Evolutionary conservation across 2,888 invertebrate genomes (phyloP).

Genomic region (Lasioglossum leucozonium): DNA sequence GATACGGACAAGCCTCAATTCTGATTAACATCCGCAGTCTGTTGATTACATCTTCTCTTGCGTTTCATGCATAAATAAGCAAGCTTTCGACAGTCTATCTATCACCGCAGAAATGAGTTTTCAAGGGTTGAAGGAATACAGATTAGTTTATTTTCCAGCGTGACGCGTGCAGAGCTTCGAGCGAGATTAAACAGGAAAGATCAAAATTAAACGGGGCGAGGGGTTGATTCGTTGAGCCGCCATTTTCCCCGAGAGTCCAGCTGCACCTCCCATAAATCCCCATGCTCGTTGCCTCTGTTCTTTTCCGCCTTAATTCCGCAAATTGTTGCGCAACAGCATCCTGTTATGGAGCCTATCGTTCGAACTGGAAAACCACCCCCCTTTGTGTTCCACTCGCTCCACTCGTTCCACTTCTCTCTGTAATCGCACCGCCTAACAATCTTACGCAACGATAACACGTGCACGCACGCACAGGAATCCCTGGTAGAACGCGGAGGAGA

Average conservation of each 20-base stretch:
- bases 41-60: neutral
- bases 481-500: constrained; percentile 11
- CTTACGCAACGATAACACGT: constrained; percentile 3
- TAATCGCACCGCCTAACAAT: neutral
- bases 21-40: neutral
- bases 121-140: neutral
- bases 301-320: neutral
- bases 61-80: neutral
- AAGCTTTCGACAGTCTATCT: neutral
- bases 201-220: neutral
- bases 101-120: neutral
- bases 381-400: neutral
- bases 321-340: neutral
- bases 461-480: constrained; percentile 9
- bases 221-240: neutral
- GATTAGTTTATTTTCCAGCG: neutral
- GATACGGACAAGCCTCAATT: no score
- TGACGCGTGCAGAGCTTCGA: neutral
- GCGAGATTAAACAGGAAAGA: constrained; percentile 1
- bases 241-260: constrained; percentile 3
- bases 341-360: neutral
- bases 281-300: neutral
- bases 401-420: neutral
- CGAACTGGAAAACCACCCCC: neutral
- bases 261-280: constrained; percentile 35